phyloP scores from a whole-genome alignment of 2,888 invertebrate species.

The Clanis bilineata region DNA sequence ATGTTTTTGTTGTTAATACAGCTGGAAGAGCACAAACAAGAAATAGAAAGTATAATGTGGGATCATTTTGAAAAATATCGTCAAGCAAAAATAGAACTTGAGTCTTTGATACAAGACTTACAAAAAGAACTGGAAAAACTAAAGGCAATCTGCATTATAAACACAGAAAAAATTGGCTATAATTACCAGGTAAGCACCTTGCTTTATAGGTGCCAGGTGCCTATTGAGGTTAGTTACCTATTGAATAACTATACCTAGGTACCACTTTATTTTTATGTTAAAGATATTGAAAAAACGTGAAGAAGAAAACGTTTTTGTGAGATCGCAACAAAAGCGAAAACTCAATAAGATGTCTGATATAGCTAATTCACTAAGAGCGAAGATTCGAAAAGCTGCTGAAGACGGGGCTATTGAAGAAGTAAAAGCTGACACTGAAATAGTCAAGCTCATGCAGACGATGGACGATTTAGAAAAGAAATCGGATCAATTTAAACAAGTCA shows the following conservation, averaged over 20 bases:
- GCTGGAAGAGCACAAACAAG: constrained; percentile 76
- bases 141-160: constrained; percentile 90
- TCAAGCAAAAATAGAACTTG: constrained; percentile 86
- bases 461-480: constrained; percentile 87
- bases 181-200: constrained; percentile 85
- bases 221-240: neutral
- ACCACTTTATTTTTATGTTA: constrained; percentile 16
- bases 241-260: neutral
- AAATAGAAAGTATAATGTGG: constrained; percentile 83
- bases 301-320: constrained; percentile 91
- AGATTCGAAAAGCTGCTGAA: constrained; percentile 85
- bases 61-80: constrained; percentile 88
- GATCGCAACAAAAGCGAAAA: constrained; percentile 89
- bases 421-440: constrained; percentile 86
- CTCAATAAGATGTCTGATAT: constrained; percentile 89
- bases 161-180: constrained; percentile 95
- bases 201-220: neutral
- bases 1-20: constrained; percentile 33
- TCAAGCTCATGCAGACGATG: constrained; percentile 85
- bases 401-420: constrained; percentile 85
- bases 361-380: constrained; percentile 84
- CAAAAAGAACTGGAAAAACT: constrained; percentile 90
- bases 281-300: constrained; percentile 91
- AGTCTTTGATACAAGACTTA: constrained; percentile 87
- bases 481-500: constrained; percentile 83